phyloP scores from a whole-genome alignment of 2,888 invertebrate genomes.

The Cryptosula pallasiana region DNA sequence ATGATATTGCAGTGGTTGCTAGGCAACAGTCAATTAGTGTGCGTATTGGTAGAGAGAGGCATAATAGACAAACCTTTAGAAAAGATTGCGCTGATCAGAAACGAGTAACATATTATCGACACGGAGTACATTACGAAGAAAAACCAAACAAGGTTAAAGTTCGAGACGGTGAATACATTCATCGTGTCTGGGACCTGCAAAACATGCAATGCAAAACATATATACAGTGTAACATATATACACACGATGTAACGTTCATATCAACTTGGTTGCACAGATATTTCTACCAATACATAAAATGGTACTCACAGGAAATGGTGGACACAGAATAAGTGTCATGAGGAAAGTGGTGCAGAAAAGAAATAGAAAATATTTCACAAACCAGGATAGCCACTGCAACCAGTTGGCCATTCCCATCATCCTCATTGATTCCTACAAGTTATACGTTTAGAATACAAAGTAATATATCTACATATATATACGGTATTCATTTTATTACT shows the following conservation, averaged over 20 bases:
- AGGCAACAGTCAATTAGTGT: no score
- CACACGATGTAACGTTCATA: no score
- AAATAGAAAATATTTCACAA: slow-evolving; percentile 68
- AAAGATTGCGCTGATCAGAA: slow-evolving; percentile 72
- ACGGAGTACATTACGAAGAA: slow-evolving; percentile 67
- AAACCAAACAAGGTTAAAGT: slow-evolving; percentile 64
- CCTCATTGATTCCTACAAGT: slow-evolving; percentile 78
- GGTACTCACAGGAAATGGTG: slow-evolving; percentile 6
- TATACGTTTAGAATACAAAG: no score
- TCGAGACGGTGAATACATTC: slow-evolving; percentile 49
- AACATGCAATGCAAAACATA: no score
- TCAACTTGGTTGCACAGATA: no score
- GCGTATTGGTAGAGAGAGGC: no score
- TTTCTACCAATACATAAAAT: not conserved
- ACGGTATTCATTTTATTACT: no score
- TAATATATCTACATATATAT: no score
- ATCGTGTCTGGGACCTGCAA: not conserved
- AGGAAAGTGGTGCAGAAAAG: slow-evolving; percentile 60
- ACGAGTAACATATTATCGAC: slow-evolving; percentile 68
- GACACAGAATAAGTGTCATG: slow-evolving; percentile 50
- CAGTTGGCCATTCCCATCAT: slow-evolving; percentile 79
- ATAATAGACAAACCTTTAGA: no score
- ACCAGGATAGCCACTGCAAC: slow-evolving; percentile 82
- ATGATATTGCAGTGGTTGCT: not conserved
- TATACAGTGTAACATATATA: no score